Evolutionary conservation across 2,113 vertebrate species (phyloP).

Genomic region (Actenoides lindsayi): DNA sequence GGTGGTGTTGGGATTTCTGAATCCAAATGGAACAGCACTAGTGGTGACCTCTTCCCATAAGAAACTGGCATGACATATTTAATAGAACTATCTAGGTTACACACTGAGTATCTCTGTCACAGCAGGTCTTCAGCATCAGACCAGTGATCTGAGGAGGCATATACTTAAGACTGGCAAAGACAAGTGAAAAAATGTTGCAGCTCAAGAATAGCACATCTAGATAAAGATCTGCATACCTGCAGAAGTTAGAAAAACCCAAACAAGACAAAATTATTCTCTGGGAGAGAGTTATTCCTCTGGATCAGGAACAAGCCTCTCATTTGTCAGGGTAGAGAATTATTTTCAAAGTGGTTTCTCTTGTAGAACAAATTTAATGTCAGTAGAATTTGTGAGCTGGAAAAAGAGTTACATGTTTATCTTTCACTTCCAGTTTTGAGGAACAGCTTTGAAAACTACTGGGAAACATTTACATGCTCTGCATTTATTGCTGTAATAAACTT

Average conservation of each 20-base stretch:
- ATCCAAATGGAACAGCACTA: background rate
- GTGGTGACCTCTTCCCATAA: background rate
- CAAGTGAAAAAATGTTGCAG: background rate
- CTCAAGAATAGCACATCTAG: background rate
- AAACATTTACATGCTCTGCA: background rate
- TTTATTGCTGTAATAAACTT: conserved; percentile 3
- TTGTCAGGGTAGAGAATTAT: background rate
- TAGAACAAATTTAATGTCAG: background rate
- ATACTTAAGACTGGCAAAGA: background rate
- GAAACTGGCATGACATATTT: background rate
- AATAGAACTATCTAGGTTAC: background rate
- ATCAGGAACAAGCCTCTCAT: background rate
- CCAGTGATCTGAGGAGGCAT: background rate
- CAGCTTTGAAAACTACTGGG: background rate
- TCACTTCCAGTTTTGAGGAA: background rate
- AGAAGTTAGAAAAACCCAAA: background rate
- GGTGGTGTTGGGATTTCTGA: background rate
- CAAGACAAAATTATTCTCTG: background rate
- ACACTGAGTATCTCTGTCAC: accelerated
- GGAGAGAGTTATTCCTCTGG: background rate
- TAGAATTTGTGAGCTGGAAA: background rate
- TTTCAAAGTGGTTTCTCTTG: background rate
- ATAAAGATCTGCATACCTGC: background rate
- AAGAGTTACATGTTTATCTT: background rate
- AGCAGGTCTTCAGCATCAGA: background rate